These are phyloP conservation scores for Hylyphantes graminicola DNA, from an alignment of 1,140 invertebrate species.

Conservation along the genomic window DNA sequence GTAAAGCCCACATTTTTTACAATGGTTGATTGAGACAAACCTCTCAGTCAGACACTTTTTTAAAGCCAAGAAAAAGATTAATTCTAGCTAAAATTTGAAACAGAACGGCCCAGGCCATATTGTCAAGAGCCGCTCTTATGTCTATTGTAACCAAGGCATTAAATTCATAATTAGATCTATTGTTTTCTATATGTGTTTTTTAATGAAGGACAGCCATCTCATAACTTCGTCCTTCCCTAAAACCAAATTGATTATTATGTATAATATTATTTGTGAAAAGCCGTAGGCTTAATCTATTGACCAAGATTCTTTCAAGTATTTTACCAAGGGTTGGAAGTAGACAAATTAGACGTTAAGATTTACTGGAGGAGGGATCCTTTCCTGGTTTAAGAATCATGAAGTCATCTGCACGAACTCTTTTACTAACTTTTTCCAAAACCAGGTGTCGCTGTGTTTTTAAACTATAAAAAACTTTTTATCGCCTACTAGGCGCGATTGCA, in stretches of 20 bases:
- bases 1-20: no score
- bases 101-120: neutral
- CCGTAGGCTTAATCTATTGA: neutral
- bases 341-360: neutral
- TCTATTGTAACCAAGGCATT: neutral
- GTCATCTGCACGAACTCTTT: no score
- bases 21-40: no score
- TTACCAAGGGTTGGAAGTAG: neutral
- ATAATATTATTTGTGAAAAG: neutral
- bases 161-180: neutral
- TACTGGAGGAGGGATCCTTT: no score
- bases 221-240: neutral
- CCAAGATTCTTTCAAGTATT: neutral
- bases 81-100: neutral
- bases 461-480: no score
- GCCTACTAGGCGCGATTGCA: no score
- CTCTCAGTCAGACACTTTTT: no score
- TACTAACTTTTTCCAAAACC: no score
- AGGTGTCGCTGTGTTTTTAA: no score
- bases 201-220: neutral
- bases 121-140: neutral
- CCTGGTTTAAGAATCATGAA: no score
- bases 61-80: no score
- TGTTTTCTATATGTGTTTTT: neutral
- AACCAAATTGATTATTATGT: neutral